Evolutionary conservation across 2,888 invertebrate species (phyloP), one percentile per base, ranked within the genome.

Genomic region (Isoperla grammatica): DNA sequence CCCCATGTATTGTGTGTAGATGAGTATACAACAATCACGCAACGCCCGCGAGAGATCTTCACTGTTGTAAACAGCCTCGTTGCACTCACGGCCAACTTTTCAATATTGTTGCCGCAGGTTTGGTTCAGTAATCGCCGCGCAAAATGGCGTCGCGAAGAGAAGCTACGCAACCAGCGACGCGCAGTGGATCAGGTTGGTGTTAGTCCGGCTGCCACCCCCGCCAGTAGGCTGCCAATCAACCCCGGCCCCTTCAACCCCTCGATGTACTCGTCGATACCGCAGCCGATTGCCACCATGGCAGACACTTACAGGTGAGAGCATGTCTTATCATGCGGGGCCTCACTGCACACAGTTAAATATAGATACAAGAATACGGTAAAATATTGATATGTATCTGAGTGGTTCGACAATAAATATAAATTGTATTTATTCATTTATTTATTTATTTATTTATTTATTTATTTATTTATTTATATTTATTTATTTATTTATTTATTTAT

Each of bases 81-180:
- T 29, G 29, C 29, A n/a, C n/a, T 29, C 8, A 29, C 29, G 8
- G 8, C n/a, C 29, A 57, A 57, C 42, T 45, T 53, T 20, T 50
- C 50, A 57, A 29, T 29, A 29, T 29, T 53, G 61, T 65, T 23
- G 62, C 69, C 75, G 68, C 82, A 98, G 96, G 99, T 99, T 54
- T 99, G 99, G 99, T 99, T 99, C 78, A 97, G 96, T 65, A 99
- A 99, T 78, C 87, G 99, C 58, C 84, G 99, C 54, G 99, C 99
- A 67, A 99, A 99, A 80, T 98, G 97, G 96, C 86, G 99, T 56
- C 84, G 99, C 15, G 99, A 99, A 74, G 99, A 99, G 75, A 99
- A 99, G 77, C 82, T 99, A 62, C 85, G 98, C 57, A 96, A 92
- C 73, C 97, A 97, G 77, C 80, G 91, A 59, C 75, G 78, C 46